Conservation (phyloP, 1,140 invertebrate genomes). For the Drosophila biarmipes region DNA sequence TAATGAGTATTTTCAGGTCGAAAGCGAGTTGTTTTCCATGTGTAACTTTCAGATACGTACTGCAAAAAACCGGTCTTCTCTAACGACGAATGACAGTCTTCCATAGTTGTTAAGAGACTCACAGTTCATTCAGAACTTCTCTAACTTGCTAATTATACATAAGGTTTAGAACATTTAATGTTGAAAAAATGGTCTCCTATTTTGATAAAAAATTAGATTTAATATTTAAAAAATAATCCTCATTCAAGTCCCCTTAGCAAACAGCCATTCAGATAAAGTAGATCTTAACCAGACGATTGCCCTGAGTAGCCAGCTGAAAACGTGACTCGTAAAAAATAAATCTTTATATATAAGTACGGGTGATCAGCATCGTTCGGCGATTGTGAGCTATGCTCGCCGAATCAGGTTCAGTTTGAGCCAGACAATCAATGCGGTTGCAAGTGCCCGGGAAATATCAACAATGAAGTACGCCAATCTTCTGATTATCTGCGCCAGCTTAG, state of each 20-base stretch:
- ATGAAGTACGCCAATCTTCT: constrained; percentile 36
- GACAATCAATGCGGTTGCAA: constrained; percentile 8
- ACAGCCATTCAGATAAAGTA: background rate
- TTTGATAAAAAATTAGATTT: too few species aligned
- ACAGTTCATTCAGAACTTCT: constrained; percentile 3
- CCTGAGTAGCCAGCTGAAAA: constrained; percentile 3
- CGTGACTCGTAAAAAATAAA: background rate
- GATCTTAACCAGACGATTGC: constrained; percentile 5
- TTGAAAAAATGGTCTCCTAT: background rate
- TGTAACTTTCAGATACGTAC: background rate
- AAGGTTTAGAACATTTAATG: background rate
- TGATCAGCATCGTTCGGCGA: constrained; percentile 1
- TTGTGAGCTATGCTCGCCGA: constrained; percentile 6
- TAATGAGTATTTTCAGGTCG: constrained; percentile 4
- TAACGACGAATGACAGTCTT: background rate
- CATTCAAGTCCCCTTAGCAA: background rate
- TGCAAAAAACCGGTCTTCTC: constrained; percentile 23
- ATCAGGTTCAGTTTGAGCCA: constrained; percentile 43
- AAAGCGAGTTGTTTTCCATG: constrained; percentile 13
- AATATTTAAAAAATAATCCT: background rate
- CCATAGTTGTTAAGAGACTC: background rate
- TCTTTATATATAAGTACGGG: background rate
- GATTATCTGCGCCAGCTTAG: constrained; percentile 17
- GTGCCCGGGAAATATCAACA: background rate
- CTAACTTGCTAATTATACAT: background rate